A percentile compares a stretch with the other conserved stretches of the same genome.
phyloP scores from a whole-genome alignment of 2,888 invertebrate genomes.

The Sipunculus nudus region DNA sequence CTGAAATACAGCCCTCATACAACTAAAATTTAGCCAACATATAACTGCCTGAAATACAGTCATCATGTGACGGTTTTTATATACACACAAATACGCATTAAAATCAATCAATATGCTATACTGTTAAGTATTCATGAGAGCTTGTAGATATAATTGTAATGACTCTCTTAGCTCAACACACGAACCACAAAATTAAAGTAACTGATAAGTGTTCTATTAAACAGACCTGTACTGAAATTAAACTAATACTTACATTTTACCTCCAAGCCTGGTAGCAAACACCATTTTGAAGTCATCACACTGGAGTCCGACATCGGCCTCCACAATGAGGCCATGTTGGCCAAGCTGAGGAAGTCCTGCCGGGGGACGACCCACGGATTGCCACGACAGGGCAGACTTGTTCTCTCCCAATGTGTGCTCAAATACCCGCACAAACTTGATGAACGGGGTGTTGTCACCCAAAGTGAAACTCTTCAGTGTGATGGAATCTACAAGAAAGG shows the following conservation, averaged over 20 bases:
- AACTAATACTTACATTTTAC: slow-evolving; percentile 63
- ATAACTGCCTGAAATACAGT: too few relatives aligned
- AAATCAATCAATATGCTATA: too few relatives aligned
- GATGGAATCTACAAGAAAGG: slow-evolving; percentile 61
- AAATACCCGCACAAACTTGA: slow-evolving; percentile 64
- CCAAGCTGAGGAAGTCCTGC: slow-evolving; percentile 61
- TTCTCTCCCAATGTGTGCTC: slow-evolving; percentile 63
- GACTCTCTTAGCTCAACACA: too few relatives aligned
- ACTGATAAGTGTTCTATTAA: too few relatives aligned
- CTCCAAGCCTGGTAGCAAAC: slow-evolving; percentile 66
- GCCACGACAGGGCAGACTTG: slow-evolving; percentile 56
- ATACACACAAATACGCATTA: too few relatives aligned
- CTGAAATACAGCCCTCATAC: too few relatives aligned
- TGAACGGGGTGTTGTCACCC: slow-evolving; percentile 67
- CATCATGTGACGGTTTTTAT: too few relatives aligned
- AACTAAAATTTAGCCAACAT: too few relatives aligned
- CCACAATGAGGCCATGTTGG: slow-evolving; percentile 67
- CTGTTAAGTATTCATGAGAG: too few relatives aligned
- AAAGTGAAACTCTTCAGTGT: slow-evolving; percentile 68
- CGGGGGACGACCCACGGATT: slow-evolving; percentile 54
- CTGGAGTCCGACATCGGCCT: slow-evolving; percentile 68
- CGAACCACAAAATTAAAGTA: too few relatives aligned
- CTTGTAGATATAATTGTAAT: too few relatives aligned
- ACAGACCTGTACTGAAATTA: too few relatives aligned
- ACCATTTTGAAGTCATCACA: slow-evolving; percentile 71